Evolutionary conservation across 2,888 invertebrate species (phyloP).

Genomic region (Chymomyza caudatula): DNA sequence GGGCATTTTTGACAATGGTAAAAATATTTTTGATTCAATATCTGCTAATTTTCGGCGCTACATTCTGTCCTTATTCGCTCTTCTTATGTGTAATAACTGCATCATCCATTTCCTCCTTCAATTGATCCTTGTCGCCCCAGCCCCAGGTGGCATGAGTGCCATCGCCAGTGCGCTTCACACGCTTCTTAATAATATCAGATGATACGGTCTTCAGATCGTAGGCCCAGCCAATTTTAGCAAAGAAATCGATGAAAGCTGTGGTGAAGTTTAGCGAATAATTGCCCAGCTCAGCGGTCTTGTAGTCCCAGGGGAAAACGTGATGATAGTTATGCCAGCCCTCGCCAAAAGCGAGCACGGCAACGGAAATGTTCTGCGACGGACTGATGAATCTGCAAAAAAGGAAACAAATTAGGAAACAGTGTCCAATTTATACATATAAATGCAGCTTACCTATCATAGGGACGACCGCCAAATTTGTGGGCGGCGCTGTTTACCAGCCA

Average conservation of each 20-base stretch:
- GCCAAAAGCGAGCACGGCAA: constrained; percentile 82
- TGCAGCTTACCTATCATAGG: constrained; percentile 83
- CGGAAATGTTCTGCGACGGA: constrained; percentile 83
- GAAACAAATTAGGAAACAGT: not conserved
- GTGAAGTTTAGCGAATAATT: constrained; percentile 86
- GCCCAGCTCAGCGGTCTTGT: constrained; percentile 89
- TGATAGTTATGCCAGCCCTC: constrained; percentile 93
- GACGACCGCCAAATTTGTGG: constrained; percentile 87
- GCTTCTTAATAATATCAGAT: constrained; percentile 82
- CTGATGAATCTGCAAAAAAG: constrained; percentile 80
- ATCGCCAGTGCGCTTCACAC: constrained; percentile 87
- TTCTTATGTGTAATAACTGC: constrained; percentile 81
- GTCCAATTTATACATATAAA: not conserved
- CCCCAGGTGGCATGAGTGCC: constrained; percentile 88
- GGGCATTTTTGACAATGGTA: constrained; percentile 36
- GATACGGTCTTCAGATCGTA: constrained; percentile 92
- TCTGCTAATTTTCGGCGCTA: constrained; percentile 6
- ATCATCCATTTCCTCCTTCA: constrained; percentile 80
- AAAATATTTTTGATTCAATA: constrained; percentile 32
- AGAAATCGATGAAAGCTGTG: constrained; percentile 87
- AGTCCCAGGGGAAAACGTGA: constrained; percentile 91
- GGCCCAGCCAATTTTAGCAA: constrained; percentile 90
- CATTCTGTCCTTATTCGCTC: constrained; percentile 78
- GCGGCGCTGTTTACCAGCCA: constrained; percentile 95
- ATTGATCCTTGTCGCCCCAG: constrained; percentile 86